These are phyloP conservation scores for Chromoteleia sp. DNA, from an alignment of 2,888 invertebrate genomes.

Conservation along the genomic window DNA sequence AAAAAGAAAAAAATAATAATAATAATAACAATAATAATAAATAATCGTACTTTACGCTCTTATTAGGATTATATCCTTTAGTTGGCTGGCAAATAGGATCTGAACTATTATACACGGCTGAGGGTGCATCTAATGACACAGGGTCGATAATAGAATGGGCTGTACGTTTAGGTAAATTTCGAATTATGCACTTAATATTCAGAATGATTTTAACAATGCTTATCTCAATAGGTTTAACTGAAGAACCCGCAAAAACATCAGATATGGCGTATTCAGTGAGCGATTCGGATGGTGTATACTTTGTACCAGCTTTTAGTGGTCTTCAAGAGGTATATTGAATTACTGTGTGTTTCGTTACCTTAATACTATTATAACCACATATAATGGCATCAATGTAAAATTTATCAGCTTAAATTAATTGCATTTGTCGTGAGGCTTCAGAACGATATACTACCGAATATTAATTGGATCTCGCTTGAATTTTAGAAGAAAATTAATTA, in stretches of 20 bases:
- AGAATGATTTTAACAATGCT: slow-evolving; percentile 30
- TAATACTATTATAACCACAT: slow-evolving; percentile 37
- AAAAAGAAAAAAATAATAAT: slow-evolving; percentile 8
- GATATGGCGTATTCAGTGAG: slow-evolving; percentile 89
- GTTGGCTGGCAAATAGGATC: slow-evolving; percentile 92
- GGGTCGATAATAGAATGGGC: slow-evolving; percentile 96
- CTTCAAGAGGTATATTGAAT: slow-evolving; percentile 87
- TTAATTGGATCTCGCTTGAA: background rate
- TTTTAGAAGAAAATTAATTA: slow-evolving; percentile 27
- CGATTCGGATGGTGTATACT: slow-evolving; percentile 92
- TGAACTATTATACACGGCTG: slow-evolving; percentile 90
- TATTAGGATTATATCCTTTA: slow-evolving; percentile 92
- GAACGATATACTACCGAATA: slow-evolving; percentile 6
- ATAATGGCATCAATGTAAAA: slow-evolving; percentile 33
- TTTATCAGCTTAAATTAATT: slow-evolving; percentile 45
- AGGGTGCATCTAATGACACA: slow-evolving; percentile 95
- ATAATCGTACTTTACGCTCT: slow-evolving; percentile 30
- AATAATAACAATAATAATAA: slow-evolving; percentile 13
- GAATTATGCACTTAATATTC: slow-evolving; percentile 40
- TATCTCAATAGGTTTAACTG: slow-evolving; percentile 86
- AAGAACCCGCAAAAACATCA: slow-evolving; percentile 88
- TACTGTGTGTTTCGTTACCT: slow-evolving; percentile 64
- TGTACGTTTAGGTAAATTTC: slow-evolving; percentile 87
- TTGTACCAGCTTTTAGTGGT: slow-evolving; percentile 96
- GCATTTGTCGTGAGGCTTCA: slow-evolving; percentile 16